Conservation (phyloP, 2,888 invertebrate genomes). For the Tetranychus truncatus region DNA sequence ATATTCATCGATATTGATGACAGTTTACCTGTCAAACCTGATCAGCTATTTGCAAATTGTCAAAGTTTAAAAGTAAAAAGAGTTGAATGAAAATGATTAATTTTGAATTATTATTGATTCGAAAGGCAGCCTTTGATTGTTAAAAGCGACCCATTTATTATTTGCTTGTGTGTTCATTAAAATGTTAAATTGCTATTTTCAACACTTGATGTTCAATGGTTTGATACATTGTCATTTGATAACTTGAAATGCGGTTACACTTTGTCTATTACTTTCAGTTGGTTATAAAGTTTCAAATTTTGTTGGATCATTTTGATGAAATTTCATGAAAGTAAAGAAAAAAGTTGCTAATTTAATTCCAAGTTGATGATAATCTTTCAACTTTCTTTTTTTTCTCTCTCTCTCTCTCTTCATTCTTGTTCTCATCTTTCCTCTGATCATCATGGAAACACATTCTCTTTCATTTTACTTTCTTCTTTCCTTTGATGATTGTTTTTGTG, state of each 20-base stretch:
- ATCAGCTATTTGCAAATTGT: too few species aligned
- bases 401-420: not conserved
- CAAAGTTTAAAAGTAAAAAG: too few species aligned
- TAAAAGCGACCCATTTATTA: not conserved
- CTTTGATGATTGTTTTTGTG: not conserved
- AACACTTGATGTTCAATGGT: not conserved
- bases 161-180: not conserved
- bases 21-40: too few species aligned
- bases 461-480: not conserved
- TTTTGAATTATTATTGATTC: too few species aligned
- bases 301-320: not conserved
- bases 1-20: too few species aligned
- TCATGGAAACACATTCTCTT: not conserved
- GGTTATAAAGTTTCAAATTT: not conserved
- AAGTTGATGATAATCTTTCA: not conserved
- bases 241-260: not conserved
- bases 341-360: too few species aligned
- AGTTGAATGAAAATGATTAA: too few species aligned
- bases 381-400: not conserved
- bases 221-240: not conserved
- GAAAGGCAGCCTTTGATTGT: too few species aligned
- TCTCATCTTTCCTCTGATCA: slow-evolving; percentile 5
- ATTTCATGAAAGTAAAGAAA: not conserved
- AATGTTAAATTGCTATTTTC: not conserved
- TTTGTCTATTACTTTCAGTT: not conserved